Base-by-base conservation (phyloP, 64 coral and sea anemone species). In the Pocillopora verrucosa region DNA sequence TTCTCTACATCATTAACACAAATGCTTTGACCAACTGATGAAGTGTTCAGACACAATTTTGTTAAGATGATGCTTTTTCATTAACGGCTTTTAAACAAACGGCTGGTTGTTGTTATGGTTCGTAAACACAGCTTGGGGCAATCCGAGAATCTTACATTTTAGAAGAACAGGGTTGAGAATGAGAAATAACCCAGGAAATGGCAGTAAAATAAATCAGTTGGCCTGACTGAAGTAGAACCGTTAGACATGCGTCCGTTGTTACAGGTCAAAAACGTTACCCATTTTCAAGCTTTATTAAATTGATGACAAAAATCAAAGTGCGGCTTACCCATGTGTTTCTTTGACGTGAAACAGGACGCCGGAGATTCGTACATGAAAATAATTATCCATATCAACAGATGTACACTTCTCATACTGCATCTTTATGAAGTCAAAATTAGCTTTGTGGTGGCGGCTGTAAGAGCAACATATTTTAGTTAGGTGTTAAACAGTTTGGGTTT, bases 381-480 rank as follows among this genome's bases (percentile, higher is more conserved):
- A 56, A 72, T 16, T 19, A 19, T 37, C 24, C 17, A 58, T 56
- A 85, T 36, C 17, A 73, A 57, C 17, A 67, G 56, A 26, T 14
- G 64, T 7, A 85, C 13, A 15, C 37, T 24, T 65, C 38, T 85
- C 82, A 85, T 85, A 56, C 64, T 85, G 82, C 82, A 85, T 85
- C 36, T 56, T 85, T n/a, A 85, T 58, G 11, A 22, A 37, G 72
- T 85, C 13, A 12, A n/a, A 72, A 57, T 85, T 16, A 57, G 9
- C 24, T 26, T 11, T 20, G 22, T 57, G 20, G 38, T 16, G 20
- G 67, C 22, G 7, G 67, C 22, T 30, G 25, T 10, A 20, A 11
- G 19, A 70, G 1, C 1, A 25, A 3, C 19, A 58, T 72, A 36
- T 20, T 22, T 85, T 24, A 5, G 26, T 30, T 19, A 16, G 19